Conservation (phyloP, 2,113 vertebrate species). For the Porphyrio hochstetteri region DNA sequence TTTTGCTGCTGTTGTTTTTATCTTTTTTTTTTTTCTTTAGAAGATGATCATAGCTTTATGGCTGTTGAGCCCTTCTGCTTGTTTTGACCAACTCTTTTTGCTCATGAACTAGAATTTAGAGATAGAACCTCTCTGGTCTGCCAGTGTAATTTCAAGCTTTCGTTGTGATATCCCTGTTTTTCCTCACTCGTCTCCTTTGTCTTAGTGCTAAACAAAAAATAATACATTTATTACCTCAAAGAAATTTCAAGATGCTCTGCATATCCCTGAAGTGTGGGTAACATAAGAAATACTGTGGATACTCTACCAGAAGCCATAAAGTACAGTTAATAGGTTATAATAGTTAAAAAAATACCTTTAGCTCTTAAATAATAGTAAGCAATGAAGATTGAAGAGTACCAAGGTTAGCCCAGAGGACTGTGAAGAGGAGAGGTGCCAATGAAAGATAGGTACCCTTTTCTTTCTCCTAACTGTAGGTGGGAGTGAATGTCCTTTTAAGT, state of each 20-base stretch:
- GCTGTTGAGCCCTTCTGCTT: neutral
- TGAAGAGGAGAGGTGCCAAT: neutral
- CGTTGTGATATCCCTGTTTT: neutral
- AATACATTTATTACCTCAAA: neutral
- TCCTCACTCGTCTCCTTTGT: neutral
- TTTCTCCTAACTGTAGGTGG: neutral
- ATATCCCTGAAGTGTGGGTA: neutral
- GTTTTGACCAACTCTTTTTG: neutral
- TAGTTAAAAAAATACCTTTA: neutral
- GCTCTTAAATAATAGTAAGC: neutral
- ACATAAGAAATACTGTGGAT: neutral
- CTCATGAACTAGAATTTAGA: neutral
- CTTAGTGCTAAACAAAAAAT: neutral
- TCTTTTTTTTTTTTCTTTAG: too few species aligned
- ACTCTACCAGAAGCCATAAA: neutral
- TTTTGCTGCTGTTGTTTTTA: neutral
- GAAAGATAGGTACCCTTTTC: neutral
- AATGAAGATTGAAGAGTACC: neutral
- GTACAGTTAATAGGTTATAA: neutral
- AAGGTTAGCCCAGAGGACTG: neutral
- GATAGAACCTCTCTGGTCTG: neutral
- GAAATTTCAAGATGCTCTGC: neutral
- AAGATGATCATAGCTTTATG: neutral
- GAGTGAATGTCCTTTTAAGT: neutral
- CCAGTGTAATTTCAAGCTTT: neutral